These are phyloP conservation scores for Exephanes ischioxanthus DNA, from an alignment of 2,888 invertebrate genomes.

Conservation along the genomic window DNA sequence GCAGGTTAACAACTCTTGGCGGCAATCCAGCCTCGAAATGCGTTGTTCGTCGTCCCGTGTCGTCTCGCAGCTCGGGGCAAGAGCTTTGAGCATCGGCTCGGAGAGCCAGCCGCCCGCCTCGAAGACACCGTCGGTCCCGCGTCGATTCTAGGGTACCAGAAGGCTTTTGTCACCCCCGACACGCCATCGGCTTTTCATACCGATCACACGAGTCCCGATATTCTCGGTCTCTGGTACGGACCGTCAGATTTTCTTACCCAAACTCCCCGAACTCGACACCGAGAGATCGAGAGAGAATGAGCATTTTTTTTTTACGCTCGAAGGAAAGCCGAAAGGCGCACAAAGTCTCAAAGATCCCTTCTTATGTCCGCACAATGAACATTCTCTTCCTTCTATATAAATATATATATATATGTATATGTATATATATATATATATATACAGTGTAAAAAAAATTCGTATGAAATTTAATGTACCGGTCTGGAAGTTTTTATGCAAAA, in stretches of 20 bases:
- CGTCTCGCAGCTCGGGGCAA: conserved; percentile 1
- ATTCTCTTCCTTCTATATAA: neutral
- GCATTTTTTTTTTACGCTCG: neutral
- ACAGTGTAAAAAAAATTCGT: too few species aligned
- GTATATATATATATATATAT: neutral
- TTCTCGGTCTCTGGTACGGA: neutral
- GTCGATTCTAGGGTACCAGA: neutral
- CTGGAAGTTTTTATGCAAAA: too few species aligned
- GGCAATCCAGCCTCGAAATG: conserved; percentile 56
- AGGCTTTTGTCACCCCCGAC: neutral
- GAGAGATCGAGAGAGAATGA: neutral
- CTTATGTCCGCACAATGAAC: neutral
- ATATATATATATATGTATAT: neutral
- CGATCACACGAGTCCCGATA: neutral
- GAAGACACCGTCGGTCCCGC: neutral
- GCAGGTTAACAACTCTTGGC: conserved; percentile 59
- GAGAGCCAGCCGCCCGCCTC: neutral
- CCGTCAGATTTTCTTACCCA: neutral
- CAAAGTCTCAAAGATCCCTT: neutral
- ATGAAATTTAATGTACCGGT: too few species aligned
- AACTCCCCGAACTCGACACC: neutral
- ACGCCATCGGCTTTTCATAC: neutral
- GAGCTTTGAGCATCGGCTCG: neutral
- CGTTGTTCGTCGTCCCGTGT: conserved; percentile 38
- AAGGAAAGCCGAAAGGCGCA: conserved; percentile 16